A percentile compares a stretch with the other conserved stretches of the same genome.
phyloP scores from a whole-genome alignment of 1,140 invertebrate genomes.

The Trichomalopsis sarcophagae region DNA sequence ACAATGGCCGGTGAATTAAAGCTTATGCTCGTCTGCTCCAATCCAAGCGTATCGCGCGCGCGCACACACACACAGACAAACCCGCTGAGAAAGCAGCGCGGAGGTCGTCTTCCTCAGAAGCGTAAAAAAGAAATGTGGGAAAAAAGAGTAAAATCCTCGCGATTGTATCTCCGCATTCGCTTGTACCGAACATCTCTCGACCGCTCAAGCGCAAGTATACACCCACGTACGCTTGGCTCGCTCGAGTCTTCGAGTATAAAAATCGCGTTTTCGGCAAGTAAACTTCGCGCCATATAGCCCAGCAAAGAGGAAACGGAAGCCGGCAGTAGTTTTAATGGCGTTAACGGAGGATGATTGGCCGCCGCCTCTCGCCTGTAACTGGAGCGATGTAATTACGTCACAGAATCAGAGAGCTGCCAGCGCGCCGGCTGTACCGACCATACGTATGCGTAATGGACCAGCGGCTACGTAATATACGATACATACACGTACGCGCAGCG shows the following conservation, averaged over 20 bases:
- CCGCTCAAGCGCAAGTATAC: not conserved
- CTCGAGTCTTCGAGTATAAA: not conserved
- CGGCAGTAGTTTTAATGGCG: constrained; percentile 11
- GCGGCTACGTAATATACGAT: not conserved
- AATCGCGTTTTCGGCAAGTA: not conserved
- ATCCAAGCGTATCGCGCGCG: not conserved
- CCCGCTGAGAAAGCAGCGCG: not conserved
- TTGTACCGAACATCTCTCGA: not conserved
- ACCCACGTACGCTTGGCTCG: not conserved
- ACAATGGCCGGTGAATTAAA: constrained; percentile 21
- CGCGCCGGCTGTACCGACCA: not conserved
- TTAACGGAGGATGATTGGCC: constrained; percentile 40
- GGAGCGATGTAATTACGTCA: constrained; percentile 41
- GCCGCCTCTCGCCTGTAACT: not conserved
- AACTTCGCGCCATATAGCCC: not conserved
- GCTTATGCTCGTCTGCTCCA: not conserved
- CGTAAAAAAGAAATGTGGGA: constrained; percentile 22
- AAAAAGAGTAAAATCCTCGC: constrained; percentile 24
- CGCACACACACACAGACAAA: not conserved
- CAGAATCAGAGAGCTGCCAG: not conserved
- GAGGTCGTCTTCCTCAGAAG: not conserved
- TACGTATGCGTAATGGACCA: constrained; percentile 27
- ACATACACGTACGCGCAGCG: not conserved
- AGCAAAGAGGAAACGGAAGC: constrained; percentile 27
- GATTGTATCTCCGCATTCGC: constrained; percentile 41